phyloP scores from a whole-genome alignment of 2,113 vertebrate genomes.

The Nibea coibor region DNA sequence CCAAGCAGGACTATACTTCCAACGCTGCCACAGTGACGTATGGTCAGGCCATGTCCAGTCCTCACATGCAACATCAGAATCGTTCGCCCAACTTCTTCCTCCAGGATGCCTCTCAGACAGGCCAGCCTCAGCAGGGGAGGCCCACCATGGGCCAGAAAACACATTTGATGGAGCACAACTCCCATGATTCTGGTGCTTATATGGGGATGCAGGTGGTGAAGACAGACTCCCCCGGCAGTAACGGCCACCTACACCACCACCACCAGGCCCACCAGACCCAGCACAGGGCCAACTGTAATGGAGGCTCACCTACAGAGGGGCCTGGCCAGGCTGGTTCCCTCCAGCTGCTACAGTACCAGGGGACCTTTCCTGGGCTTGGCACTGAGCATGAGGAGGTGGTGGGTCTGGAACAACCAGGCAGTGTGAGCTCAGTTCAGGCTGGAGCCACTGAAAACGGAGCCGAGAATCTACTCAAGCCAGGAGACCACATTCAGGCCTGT shows the following conservation, averaged over 20 bases:
- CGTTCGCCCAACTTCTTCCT: slow-evolving; percentile 98
- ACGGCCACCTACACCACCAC: slow-evolving; percentile 82
- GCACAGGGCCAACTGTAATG: slow-evolving; percentile 91
- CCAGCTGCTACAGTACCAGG: slow-evolving; percentile 97
- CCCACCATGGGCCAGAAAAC: slow-evolving; percentile 79
- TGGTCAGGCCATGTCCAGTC: slow-evolving; percentile 91
- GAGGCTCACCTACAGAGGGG: slow-evolving; percentile 87
- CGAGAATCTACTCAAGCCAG: slow-evolving; percentile 91
- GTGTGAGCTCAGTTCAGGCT: slow-evolving; percentile 74
- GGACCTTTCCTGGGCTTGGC: slow-evolving; percentile 90
- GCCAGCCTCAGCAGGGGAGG: slow-evolving; percentile 81
- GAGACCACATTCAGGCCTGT: slow-evolving; percentile 92
- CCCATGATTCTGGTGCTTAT: slow-evolving; percentile 81
- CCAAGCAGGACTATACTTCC: slow-evolving; percentile 94
- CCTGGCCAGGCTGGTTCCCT: slow-evolving; percentile 89
- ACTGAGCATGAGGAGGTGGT: slow-evolving; percentile 87
- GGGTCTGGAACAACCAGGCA: slow-evolving; percentile 79
- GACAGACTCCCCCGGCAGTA: slow-evolving; percentile 89
- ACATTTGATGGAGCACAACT: slow-evolving; percentile 85
- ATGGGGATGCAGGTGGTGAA: slow-evolving; percentile 89
- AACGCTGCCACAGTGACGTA: slow-evolving; percentile 81
- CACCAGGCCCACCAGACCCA: slow-evolving; percentile 85
- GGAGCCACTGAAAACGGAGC: slow-evolving; percentile 82
- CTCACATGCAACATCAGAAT: slow-evolving; percentile 92
- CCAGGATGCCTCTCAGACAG: slow-evolving; percentile 90